A percentile compares a stretch with the other conserved stretches of the same genome.
Evolutionary conservation across 2,797 vertebrate genomes (phyloP).

Genomic region (Cynopterus sphinx): DNA sequence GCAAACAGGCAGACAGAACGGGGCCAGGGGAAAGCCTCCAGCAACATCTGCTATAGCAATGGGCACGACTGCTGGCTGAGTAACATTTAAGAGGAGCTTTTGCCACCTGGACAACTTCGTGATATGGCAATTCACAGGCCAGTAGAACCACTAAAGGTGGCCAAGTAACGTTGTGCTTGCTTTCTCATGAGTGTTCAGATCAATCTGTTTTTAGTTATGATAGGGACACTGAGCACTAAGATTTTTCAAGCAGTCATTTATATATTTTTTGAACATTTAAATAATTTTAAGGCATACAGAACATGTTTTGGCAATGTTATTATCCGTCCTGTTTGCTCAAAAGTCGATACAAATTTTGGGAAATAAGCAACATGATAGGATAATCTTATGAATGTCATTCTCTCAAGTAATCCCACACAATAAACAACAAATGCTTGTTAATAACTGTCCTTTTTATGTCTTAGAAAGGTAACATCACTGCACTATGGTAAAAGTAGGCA

Average conservation of each 20-base stretch:
- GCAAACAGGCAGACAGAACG: not conserved
- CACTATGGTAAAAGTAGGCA: not conserved
- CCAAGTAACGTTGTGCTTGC: not conserved
- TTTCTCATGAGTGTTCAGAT: not conserved
- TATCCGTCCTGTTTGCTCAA: not conserved
- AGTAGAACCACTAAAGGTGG: not conserved
- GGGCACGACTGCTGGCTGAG: not conserved
- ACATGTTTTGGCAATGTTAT: not conserved
- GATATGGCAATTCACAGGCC: not conserved
- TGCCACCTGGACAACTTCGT: too few species aligned
- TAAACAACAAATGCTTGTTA: not conserved
- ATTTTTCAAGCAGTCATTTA: not conserved
- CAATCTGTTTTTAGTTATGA: not conserved
- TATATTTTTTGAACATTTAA: not conserved
- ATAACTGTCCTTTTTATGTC: not conserved
- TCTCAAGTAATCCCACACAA: not conserved
- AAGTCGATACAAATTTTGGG: not conserved
- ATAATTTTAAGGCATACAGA: not conserved
- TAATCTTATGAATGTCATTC: not conserved
- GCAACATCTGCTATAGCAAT: not conserved
- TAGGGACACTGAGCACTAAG: not conserved
- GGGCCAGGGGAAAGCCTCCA: not conserved
- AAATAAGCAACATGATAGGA: not conserved
- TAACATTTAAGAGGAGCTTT: not conserved
- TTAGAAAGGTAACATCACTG: not conserved